Base-by-base conservation (phyloP, 2,113 vertebrate species). In the Pagrus major region DNA sequence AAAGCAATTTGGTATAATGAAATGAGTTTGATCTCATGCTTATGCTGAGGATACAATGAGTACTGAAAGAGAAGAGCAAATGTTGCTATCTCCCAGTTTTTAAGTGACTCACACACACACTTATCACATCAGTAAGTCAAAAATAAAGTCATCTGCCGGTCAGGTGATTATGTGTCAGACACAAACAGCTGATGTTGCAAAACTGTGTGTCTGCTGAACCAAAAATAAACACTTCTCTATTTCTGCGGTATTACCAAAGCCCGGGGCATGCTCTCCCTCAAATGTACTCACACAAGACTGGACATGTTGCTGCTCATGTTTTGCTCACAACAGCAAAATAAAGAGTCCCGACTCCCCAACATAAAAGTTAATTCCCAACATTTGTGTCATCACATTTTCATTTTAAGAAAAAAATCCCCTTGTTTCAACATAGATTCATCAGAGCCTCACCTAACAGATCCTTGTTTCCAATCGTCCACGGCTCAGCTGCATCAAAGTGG, bases 401-500 rank as follows among this genome's bases (percentile, higher is more conserved):
- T 1, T 21, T 8, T 2, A 37, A 8, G 18, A 8, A 29, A 33
- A 63, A 54, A 70, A 27, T 4, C 31, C 54, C 49, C 42, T 47
- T 3, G 5, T 12, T 37, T 51, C 27, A 35, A 51, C 51, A 33
- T 21, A 14, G 46, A 66, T 78, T 52, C 10, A 63, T 25, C 11
- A 16, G 52, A 52, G 39, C 64, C 95, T 96, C 86, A 97, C 97
- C 97, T 18, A 67, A 89, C 56, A 97, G 90, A 86, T 98, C 95
- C 21, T 81, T 84, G 83, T 96, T 97, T 55, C 92, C 93, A 31
- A 95, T 89, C 1, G 97, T 98, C 97, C 97, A 98, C 0, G 97
- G 97, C 81, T 98, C 97, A 0, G 97, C 95, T 1, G 94, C 94
- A 29, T 98, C 97, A 58, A 98, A 98, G 93, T 98, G 97, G 16